Evolutionary conservation across 2,888 invertebrate species (phyloP), one percentile per base, ranked within the genome.

Genomic region (Synanthedon myopaeformis): DNA sequence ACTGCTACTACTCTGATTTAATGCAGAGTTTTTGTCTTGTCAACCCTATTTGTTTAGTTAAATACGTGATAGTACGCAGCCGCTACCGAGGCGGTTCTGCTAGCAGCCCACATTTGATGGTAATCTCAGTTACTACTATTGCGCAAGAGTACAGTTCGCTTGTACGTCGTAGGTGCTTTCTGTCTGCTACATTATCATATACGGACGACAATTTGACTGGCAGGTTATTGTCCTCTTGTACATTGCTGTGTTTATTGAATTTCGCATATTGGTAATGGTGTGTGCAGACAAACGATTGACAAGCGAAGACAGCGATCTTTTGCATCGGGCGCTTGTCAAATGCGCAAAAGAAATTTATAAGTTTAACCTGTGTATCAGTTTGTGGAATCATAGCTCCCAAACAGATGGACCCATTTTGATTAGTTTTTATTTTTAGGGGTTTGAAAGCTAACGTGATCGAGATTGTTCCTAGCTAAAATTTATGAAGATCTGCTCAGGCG

Each of bases 51-150:
- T 35, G 35, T 35, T 35, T 35, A 35, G 35, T 45, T 6, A 13
- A 45, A 12, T 45, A 45, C 48, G 53, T 53, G 52, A 52, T 51
- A 49, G 50, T 6, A n/a, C 13, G 45, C n/a, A 14, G 45, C 45
- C 13, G 45, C 35, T 35, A 14, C 45, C 45, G 45, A 45, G 45
- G 45, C 45, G 45, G 45, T 35, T 35, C 45, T 55, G 51, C 56
- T 56, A 49, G 41, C 59, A 48, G 48, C 59, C 59, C 59, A 59
- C 59, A 58, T 59, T 51, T 51, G 55, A 53, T 54, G 54, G 42
- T 55, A 58, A 57, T 59, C 56, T 57, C 50, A 55, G 51, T 54
- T 51, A 55, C 53, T 58, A 19, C 52, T 14, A 51, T 59, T 59
- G 59, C 59, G 54, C 59, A 59, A 58, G 51, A 53, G 28, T 48